These are phyloP conservation scores for Rhagologus leucostigma DNA, from an alignment of 2,113 vertebrate species.

Conservation along the genomic window DNA sequence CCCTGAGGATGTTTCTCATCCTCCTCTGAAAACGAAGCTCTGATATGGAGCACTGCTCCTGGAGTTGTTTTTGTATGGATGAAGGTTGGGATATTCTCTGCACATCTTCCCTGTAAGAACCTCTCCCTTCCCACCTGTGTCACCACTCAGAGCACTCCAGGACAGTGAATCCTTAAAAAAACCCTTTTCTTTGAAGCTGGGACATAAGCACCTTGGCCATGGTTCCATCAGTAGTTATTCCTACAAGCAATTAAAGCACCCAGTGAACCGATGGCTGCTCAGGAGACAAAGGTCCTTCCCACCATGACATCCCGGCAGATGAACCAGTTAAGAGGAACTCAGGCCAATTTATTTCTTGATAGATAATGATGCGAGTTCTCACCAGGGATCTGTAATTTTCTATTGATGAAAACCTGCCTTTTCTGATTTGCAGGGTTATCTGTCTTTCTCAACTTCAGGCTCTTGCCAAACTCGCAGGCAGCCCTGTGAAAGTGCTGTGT, in stretches of 20 bases:
- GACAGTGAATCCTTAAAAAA: background rate
- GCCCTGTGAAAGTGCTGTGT: conserved; percentile 11
- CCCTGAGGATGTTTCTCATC: background rate
- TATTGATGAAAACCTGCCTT: conserved; percentile 66
- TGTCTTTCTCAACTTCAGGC: conserved; percentile 39
- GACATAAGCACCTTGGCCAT: background rate
- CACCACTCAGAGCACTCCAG: background rate
- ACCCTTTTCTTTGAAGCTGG: background rate
- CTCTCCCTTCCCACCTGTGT: background rate
- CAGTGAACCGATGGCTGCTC: background rate
- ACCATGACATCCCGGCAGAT: background rate
- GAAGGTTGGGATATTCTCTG: background rate
- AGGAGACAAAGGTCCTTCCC: conserved; percentile 32
- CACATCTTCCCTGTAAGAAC: background rate
- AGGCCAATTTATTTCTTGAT: conserved; percentile 61
- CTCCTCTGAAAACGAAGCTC: background rate
- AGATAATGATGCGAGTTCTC: conserved; percentile 62
- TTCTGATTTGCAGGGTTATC: conserved; percentile 55
- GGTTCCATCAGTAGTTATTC: background rate
- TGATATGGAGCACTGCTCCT: background rate
- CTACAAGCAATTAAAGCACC: conserved; percentile 29
- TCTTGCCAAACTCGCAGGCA: conserved; percentile 46
- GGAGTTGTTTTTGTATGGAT: background rate
- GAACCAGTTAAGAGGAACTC: conserved; percentile 31
- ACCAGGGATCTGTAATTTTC: conserved; percentile 65